Evolutionary conservation across 2,888 invertebrate species (phyloP), one percentile per base, ranked within the genome.

Genomic region (Pollenia amentaria): DNA sequence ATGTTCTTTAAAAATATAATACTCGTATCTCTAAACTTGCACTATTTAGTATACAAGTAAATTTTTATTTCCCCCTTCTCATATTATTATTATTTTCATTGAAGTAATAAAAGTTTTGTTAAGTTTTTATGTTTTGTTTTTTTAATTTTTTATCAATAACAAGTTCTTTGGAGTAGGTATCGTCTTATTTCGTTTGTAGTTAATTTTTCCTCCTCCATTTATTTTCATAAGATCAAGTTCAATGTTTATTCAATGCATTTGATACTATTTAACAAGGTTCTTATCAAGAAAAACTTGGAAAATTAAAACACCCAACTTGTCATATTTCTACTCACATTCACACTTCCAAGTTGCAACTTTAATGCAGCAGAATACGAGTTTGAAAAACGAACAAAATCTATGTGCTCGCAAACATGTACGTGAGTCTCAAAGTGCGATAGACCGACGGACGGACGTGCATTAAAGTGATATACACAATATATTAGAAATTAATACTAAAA

Each of bases 221-320:
- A 53, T 55, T 77, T 84, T 64, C 65, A 81, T 69, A 87, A 87
- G 87, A 87, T 87, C 87, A 87, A 87, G 87, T 87, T 87, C 87
- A 87, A 87, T 87, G 87, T 87, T 87, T 77, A 87, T 77, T 87
- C 62, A 77, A 75, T 84, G 73, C 69, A 87, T 81, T 81, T 67
- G 77, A 87, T 87, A 87, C 87, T 46, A 60, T 80, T 73, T 11
- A 86, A 77, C 87, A 84, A 87, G 87, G 87, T 87, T 87, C 87
- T 87, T 84, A 84, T 87, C 80, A 87, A 84, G 87, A 87, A 84
- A 87, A 84, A 84, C 80, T 84, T 84, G 65, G 87, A 84, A 84
- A 87, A 87, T 67, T 73, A 72, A 76, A 84, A 84, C 83, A 73
- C 67, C 83, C 78, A 78, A 82, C 77, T 83, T 79, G 79, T 79